Evolutionary conservation across 2,888 invertebrate genomes (phyloP), one percentile per base, ranked within the genome.

Genomic region (Arge pagana): DNA sequence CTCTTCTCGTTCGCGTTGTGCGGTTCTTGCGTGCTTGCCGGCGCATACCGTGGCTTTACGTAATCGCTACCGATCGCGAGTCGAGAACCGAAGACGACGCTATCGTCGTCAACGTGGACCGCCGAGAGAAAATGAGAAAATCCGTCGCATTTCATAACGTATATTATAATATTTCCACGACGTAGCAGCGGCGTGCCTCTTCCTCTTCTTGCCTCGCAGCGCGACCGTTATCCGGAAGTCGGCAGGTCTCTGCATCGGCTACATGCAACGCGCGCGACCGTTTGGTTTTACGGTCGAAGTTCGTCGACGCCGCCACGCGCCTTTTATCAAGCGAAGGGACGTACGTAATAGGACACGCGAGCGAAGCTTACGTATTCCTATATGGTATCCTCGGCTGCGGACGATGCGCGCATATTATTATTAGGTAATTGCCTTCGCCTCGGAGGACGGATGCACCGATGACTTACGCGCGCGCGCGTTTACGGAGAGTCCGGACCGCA

Each of bases 191-290:
- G 28, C 18, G 16, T 16, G 39, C 19, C n/a, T n/a, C n/a, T n/a
- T n/a, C n/a, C n/a, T n/a, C n/a, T n/a, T n/a, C 26, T 26, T 15
- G 26, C 10, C 24, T 6, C 28, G 24, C 31, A 37, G 51, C 62
- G 63, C 64, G 66, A 55, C 73, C 72, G 73, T 73, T 73, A 73
- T 63, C 67, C 71, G 72, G 71, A 71, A 72, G 71, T 54, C 61
- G 59, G 6, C 3, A 6, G 33, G 15, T 33, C 15, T 33, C 15
- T 15, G 11, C 3, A 7, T 33, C 7, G 33, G 11, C 8, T 26
- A 26, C 37, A 37, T 37, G 37, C 37, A 37, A 19, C 19, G 37
- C 37, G 21, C 6, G 37, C 13, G 23, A 37, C 37, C 37, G 37
- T 37, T 37, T n/a, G 13, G 21, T 11, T 37, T 13, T 37, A 21